Evolutionary conservation across 2,888 invertebrate species (phyloP), one percentile per base, ranked within the genome.

Genomic region (Malthinus flaveolus): DNA sequence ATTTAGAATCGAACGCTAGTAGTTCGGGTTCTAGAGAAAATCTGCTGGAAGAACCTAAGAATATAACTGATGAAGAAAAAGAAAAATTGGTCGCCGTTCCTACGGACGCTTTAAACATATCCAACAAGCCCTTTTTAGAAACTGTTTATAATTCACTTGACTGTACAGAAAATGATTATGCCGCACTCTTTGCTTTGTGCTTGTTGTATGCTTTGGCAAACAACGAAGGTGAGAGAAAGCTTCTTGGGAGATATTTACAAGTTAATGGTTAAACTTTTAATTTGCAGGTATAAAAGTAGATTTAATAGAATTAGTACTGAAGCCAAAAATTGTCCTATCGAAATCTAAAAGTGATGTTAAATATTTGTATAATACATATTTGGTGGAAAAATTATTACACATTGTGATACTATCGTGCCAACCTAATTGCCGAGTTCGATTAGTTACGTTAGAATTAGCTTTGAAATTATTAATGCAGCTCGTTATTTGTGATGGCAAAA

Each of bases 1-100:
- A 61, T 52, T 61, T 35, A 34, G 69, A 69, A 56, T 70, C 70
- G 13, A 71, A 65, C 45, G 69, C 71, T 15, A 71, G 69, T 32
- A 66, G 66, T 45, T 67, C 66, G 7, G 69, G 71, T 62, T 74
- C 74, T 1, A 71, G 71, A 59, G 75, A 75, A 47, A 70, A 71
- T 65, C 59, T 73, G 34, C 44, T 80, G 0, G 85, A 83, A 69
- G 80, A 81, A 60, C 79, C 86, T 56, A 81, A 86, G 49, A 95
- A 95, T 77, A 91, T 95, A 12, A 96, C 96, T 0, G 96, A 96
- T 72, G 96, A 97, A 75, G 95, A 97, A 73, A 97, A 97, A 72
- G 89, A 93, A 72, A 75, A 71, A 68, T 64, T 71, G 51, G 63
- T 62, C 36, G 67, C 68, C 13, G 73, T 72, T 1, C 65, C 68